phyloP scores from a whole-genome alignment of 64 coral and sea anemone species.

The Actinia equina region DNA sequence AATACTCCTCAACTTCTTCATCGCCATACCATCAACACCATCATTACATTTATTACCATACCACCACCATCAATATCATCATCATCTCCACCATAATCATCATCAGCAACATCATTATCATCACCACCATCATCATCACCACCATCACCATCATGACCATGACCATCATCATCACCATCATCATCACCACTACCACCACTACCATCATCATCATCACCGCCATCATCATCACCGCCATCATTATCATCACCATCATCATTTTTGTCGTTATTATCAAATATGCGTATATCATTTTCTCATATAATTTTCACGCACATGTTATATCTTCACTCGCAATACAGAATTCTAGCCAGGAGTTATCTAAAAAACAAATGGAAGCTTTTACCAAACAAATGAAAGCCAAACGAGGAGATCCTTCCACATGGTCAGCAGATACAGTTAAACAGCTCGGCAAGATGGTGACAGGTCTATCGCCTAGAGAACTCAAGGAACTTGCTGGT shows the following conservation, averaged over 20 bases:
- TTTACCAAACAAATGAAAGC: constrained; percentile 18
- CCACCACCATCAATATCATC: too few species aligned
- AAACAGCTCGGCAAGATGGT: constrained; percentile 8
- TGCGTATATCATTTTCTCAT: too few species aligned
- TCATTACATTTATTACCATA: neutral
- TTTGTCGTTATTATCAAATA: too few species aligned
- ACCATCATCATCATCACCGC: neutral
- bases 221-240: neutral
- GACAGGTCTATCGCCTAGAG: neutral
- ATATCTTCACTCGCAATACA: neutral
- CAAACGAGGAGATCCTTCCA: constrained; percentile 12
- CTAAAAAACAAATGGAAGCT: constrained; percentile 8
- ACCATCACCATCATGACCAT: neutral
- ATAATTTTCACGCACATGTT: too few species aligned
- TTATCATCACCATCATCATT: neutral
- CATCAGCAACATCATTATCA: too few species aligned
- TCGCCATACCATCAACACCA: neutral
- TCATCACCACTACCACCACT: neutral
- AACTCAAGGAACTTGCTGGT: neutral
- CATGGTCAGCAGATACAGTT: constrained; percentile 12
- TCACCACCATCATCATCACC: neutral
- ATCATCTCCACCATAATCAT: neutral
- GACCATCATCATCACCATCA: too few species aligned
- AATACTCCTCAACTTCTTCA: neutral
- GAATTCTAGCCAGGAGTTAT: constrained; percentile 17